Evolutionary conservation across 2,888 invertebrate genomes (phyloP).

Genomic region (Hedychridium roseum): DNA sequence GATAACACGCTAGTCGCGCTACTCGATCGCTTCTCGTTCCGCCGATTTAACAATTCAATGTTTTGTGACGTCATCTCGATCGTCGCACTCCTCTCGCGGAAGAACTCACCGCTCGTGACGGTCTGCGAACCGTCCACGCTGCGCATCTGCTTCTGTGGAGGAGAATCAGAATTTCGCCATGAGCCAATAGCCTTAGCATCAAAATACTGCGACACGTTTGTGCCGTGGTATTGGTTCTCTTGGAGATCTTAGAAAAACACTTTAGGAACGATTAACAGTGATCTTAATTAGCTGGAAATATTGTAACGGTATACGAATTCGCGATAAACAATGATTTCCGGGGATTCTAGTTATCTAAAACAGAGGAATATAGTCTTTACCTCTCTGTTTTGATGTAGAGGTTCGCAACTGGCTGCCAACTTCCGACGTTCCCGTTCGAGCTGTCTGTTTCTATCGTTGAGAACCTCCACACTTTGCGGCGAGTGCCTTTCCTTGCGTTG

Average conservation of each 20-base stretch:
- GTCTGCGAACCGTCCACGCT: constrained; percentile 26
- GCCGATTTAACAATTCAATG: constrained; percentile 55
- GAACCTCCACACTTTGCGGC: constrained; percentile 54
- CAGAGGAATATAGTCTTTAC: constrained; percentile 20
- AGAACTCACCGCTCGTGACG: constrained; percentile 46
- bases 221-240: too few species aligned
- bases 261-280: too few species aligned
- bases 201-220: too few species aligned
- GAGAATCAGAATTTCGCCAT: background rate
- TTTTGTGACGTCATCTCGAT: constrained; percentile 62
- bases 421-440: constrained; percentile 55
- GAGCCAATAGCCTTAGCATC: background rate
- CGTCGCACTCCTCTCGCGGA: constrained; percentile 54
- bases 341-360: too few species aligned
- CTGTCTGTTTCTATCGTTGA: constrained; percentile 58
- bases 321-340: too few species aligned
- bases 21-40: constrained; percentile 43
- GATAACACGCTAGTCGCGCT: constrained; percentile 16
- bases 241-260: too few species aligned
- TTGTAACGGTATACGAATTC: too few species aligned
- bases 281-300: too few species aligned
- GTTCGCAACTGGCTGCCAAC: constrained; percentile 54
- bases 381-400: constrained; percentile 38
- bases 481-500: constrained; percentile 49
- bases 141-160: constrained; percentile 30